phyloP scores from a whole-genome alignment of 1,140 invertebrate species.

The Drosophila tani region DNA sequence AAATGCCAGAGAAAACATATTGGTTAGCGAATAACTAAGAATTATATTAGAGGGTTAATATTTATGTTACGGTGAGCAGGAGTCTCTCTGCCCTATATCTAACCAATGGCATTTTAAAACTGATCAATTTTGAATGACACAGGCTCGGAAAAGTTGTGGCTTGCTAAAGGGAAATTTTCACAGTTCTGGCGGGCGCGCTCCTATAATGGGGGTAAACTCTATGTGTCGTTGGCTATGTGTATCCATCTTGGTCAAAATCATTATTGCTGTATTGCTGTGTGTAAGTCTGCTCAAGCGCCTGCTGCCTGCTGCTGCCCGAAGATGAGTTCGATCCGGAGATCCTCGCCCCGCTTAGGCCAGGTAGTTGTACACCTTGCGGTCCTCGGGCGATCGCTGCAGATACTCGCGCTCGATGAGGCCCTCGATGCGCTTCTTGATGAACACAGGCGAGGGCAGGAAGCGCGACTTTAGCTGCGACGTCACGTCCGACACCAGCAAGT shows the following conservation, averaged over 20 bases:
- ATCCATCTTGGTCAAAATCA: conserved; percentile 70
- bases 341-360: conserved; percentile 90
- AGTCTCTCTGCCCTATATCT: conserved; percentile 12
- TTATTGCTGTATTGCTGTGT: conserved; percentile 42
- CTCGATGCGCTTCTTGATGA: conserved; percentile 99
- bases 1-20: conserved; percentile 28
- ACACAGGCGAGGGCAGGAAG: conserved; percentile 98
- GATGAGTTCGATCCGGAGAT: conserved; percentile 33
- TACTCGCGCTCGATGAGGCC: conserved; percentile 99
- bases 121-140: conserved; percentile 69
- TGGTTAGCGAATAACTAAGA: conserved; percentile 40
- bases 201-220: conserved; percentile 43
- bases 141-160: conserved; percentile 55
- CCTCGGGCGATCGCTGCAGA: conserved; percentile 97
- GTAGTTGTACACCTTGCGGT: conserved; percentile 97
- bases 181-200: conserved; percentile 36
- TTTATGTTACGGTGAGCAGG: conserved; percentile 21
- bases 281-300: conserved; percentile 1
- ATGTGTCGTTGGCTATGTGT: conserved; percentile 34
- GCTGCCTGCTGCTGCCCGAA: conserved; percentile 2
- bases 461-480: conserved; percentile 98
- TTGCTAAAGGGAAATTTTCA: conserved; percentile 35
- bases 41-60: conserved; percentile 46
- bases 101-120: conserved; percentile 48
- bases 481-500: conserved; percentile 98